Evolutionary conservation across 92 coral and sea anemone species (phyloP).

Genomic region (Zoanthus gigantus): DNA sequence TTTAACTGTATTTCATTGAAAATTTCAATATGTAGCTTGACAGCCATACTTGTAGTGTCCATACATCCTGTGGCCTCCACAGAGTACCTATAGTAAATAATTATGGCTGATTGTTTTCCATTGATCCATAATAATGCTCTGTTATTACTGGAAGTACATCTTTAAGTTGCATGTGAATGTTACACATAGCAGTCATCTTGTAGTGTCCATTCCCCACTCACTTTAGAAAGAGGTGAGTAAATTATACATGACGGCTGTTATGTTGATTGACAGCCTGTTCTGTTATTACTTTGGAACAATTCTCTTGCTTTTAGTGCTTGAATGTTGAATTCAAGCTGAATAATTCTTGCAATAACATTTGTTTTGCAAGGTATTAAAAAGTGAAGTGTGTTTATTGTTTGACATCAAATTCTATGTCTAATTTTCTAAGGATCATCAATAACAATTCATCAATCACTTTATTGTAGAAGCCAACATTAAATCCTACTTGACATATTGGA

Average conservation of each 20-base stretch:
- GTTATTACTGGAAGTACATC: slow-evolving; percentile 57
- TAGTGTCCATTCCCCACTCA: slow-evolving; percentile 51
- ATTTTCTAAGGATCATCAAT: slow-evolving; percentile 52
- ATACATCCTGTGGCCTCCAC: slow-evolving; percentile 45
- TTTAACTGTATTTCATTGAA: slow-evolving; percentile 55
- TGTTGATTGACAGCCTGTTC: slow-evolving; percentile 47
- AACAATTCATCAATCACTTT: slow-evolving; percentile 47
- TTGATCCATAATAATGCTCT: slow-evolving; percentile 53
- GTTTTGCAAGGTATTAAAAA: slow-evolving; percentile 51
- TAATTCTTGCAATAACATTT: slow-evolving; percentile 48
- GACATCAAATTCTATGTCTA: slow-evolving; percentile 47
- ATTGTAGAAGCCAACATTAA: slow-evolving; percentile 51
- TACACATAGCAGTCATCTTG: slow-evolving; percentile 54
- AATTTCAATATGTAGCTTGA: slow-evolving; percentile 43
- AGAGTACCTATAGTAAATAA: slow-evolving; percentile 46
- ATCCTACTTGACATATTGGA: slow-evolving; percentile 41
- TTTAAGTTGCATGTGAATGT: slow-evolving; percentile 53
- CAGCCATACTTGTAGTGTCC: slow-evolving; percentile 48
- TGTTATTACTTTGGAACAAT: slow-evolving; percentile 45
- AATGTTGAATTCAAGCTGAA: slow-evolving; percentile 53
- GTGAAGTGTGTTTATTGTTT: slow-evolving; percentile 49
- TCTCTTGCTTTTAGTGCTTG: slow-evolving; percentile 48
- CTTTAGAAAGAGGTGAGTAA: slow-evolving; percentile 52
- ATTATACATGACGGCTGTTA: slow-evolving; percentile 43
- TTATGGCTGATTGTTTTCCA: slow-evolving; percentile 51